Conservation (phyloP, 1,140 invertebrate species). For the Metaphire vulgaris region DNA sequence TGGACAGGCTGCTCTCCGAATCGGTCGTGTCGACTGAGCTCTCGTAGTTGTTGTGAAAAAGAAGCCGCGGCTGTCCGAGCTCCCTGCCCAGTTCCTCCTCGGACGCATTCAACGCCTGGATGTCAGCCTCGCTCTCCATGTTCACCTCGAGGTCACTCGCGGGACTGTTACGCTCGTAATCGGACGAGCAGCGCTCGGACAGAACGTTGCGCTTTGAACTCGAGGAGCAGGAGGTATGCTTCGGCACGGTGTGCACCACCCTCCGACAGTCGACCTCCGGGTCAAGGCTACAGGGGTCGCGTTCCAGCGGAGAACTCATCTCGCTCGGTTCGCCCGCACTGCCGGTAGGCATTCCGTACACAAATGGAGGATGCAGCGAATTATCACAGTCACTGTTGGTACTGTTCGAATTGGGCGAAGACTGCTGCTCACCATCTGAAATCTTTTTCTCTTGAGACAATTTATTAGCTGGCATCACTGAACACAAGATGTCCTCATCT, state of each 20-base stretch:
- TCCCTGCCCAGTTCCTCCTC: conserved; percentile 16
- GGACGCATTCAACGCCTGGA: conserved; percentile 13
- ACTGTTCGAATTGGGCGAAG: neutral
- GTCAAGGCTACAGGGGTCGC: neutral
- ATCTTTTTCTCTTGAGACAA: neutral
- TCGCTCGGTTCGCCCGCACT: too few relatives aligned
- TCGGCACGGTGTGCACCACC: neutral
- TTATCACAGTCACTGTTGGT: neutral
- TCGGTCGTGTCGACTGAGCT: neutral
- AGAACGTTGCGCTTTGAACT: neutral
- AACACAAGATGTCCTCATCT: neutral
- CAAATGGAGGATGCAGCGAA: neutral
- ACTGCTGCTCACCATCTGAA: too few relatives aligned
- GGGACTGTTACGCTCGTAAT: conserved; percentile 9
- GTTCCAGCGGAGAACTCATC: too few relatives aligned
- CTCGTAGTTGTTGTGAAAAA: neutral
- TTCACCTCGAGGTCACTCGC: conserved; percentile 27
- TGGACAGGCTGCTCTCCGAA: neutral
- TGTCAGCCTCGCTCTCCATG: conserved; percentile 25
- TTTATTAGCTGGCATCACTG: neutral
- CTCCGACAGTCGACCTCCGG: neutral
- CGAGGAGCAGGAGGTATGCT: neutral
- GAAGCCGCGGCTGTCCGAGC: neutral
- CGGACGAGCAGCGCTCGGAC: conserved; percentile 3
- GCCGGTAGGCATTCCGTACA: neutral